Percentiles rank a stretch among this genome's conserved stretches.
These are phyloP conservation scores for Lucilia cuprina DNA, from an alignment of 1,140 invertebrate species.

Conservation along the genomic window DNA sequence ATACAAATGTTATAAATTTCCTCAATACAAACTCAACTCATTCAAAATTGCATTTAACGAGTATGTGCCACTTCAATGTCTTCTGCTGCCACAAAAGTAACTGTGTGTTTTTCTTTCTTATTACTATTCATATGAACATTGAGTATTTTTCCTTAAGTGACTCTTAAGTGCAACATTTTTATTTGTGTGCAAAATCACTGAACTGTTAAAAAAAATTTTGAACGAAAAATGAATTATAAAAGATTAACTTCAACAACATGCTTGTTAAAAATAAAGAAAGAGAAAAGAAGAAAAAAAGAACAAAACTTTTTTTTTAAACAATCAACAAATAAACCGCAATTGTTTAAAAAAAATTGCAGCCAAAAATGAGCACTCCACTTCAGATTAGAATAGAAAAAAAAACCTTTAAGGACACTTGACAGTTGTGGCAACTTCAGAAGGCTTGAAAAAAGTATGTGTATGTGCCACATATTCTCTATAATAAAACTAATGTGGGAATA, in stretches of 20 bases:
- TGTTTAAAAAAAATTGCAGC: background rate
- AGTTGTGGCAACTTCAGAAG: slow-evolving; percentile 1
- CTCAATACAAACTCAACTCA: background rate
- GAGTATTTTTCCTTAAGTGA: background rate
- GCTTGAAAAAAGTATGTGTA: background rate
- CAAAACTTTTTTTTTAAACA: background rate
- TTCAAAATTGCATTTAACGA: background rate
- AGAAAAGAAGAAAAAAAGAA: background rate
- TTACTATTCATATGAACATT: background rate
- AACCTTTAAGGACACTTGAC: slow-evolving; percentile 3
- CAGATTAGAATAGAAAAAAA: background rate
- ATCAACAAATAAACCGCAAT: background rate
- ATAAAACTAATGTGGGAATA: background rate
- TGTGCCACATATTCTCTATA: background rate
- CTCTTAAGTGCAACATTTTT: background rate
- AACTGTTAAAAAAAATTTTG: background rate
- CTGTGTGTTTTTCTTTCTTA: background rate
- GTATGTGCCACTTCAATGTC: background rate
- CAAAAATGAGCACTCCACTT: background rate
- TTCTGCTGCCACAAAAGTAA: background rate
- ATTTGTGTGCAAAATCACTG: background rate
- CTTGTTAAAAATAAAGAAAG: background rate
- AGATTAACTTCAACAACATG: slow-evolving; percentile 15
- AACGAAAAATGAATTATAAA: background rate
- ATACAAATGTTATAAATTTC: slow-evolving; percentile 16